Evolutionary conservation across 2,888 invertebrate species (phyloP).

Genomic region (Xestoiulus laeticollis): DNA sequence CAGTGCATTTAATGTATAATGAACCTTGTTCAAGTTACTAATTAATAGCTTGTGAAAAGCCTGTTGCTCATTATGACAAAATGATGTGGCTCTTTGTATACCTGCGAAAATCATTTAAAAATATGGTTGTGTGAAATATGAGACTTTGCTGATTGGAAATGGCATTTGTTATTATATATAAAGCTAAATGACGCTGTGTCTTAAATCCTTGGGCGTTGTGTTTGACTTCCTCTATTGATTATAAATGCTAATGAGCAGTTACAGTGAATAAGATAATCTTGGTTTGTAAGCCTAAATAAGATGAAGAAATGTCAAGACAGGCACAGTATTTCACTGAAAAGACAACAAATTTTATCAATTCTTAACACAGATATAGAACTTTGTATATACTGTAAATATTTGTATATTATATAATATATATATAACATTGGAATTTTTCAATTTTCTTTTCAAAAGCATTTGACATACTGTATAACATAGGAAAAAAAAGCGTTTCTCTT

Average conservation of each 20-base stretch:
- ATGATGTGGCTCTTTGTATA: too few species aligned
- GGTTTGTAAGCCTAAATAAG: background rate
- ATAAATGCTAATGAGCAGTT: too few species aligned
- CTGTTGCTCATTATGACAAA: too few species aligned
- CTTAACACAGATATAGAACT: background rate
- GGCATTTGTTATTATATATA: too few species aligned
- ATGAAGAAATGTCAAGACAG: background rate
- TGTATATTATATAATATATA: background rate
- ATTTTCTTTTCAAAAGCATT: background rate
- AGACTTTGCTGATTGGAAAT: too few species aligned
- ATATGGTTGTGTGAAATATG: too few species aligned
- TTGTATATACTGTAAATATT: constrained; percentile 19
- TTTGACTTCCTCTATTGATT: background rate
- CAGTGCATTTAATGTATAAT: too few species aligned
- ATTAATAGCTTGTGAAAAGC: too few species aligned
- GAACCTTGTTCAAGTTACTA: too few species aligned
- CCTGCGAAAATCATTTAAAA: too few species aligned
- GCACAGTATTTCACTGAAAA: constrained; percentile 2
- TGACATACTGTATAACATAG: background rate
- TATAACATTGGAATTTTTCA: constrained; percentile 20
- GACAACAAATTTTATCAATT: constrained; percentile 21
- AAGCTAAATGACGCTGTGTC: too few species aligned
- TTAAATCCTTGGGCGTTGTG: background rate
- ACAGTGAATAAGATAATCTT: too few species aligned
- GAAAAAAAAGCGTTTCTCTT: background rate